A percentile compares a stretch with the other conserved stretches of the same genome.
Evolutionary conservation across 1,140 invertebrate genomes (phyloP).

Genomic region (Drosophila bocki): DNA sequence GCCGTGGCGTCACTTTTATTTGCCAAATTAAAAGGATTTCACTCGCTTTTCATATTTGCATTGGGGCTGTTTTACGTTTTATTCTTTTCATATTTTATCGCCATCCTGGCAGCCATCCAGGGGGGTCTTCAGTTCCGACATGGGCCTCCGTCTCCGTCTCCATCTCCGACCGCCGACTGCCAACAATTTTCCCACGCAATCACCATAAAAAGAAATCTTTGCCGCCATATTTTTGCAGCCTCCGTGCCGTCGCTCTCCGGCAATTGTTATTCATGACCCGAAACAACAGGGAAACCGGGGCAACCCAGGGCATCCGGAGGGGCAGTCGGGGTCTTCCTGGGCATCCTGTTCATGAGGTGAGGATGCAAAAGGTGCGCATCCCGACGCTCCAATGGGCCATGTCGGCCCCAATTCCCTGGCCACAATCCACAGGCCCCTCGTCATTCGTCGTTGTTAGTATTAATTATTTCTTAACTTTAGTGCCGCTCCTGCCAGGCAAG

Average conservation of each 20-base stretch:
- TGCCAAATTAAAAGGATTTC: constrained; percentile 81
- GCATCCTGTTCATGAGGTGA: constrained; percentile 3
- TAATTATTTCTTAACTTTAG: constrained; percentile 74
- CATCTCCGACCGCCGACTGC: constrained; percentile 8
- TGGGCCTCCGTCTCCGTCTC: background rate
- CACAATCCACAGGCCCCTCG: constrained; percentile 32
- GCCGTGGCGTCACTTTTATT: constrained; percentile 68
- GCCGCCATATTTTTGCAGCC: constrained; percentile 55
- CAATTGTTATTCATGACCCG: constrained; percentile 77
- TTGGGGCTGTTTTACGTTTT: constrained; percentile 44
- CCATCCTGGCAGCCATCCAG: constrained; percentile 38
- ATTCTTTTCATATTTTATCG: constrained; percentile 69
- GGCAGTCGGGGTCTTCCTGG: background rate
- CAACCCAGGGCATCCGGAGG: background rate
- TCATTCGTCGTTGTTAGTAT: constrained; percentile 64
- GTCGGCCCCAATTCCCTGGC: constrained; percentile 14
- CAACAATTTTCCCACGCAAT: constrained; percentile 72
- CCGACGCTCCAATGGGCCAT: constrained; percentile 16
- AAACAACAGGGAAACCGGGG: constrained; percentile 27
- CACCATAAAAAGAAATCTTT: constrained; percentile 75
- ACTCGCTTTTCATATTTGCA: constrained; percentile 78
- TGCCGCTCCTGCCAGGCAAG: constrained; percentile 21
- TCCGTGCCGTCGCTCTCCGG: constrained; percentile 11
- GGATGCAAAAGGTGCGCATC: constrained; percentile 43
- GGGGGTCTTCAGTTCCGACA: constrained; percentile 4